Percentiles rank a stretch among this genome's conserved stretches.
These are phyloP conservation scores for Aethina tumida DNA, from an alignment of 1,140 invertebrate genomes.

Conservation along the genomic window DNA sequence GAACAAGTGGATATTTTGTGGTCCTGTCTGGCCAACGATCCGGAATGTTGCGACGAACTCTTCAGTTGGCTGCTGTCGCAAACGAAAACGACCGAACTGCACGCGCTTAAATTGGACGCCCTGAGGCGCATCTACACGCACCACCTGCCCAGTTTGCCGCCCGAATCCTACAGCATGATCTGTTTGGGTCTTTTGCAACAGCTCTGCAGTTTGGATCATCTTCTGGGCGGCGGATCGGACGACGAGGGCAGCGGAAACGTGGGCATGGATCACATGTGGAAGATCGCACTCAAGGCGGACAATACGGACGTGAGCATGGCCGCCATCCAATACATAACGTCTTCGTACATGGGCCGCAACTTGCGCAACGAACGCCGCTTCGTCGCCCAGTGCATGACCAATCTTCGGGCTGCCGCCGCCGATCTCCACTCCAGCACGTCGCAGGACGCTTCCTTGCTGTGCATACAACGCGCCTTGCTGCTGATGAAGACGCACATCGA, in stretches of 20 bases:
- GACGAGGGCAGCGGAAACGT: conserved; percentile 40
- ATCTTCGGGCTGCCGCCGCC: conserved; percentile 68
- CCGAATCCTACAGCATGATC: conserved; percentile 84
- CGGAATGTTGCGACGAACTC: conserved; percentile 78
- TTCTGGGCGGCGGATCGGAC: conserved; percentile 48
- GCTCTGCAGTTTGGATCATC: conserved; percentile 71
- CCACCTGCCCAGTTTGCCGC: conserved; percentile 78
- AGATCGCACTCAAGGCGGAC: conserved; percentile 77
- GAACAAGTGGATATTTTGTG: conserved; percentile 86
- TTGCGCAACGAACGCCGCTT: conserved; percentile 86
- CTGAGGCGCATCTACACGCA: conserved; percentile 79
- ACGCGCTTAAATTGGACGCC: conserved; percentile 77
- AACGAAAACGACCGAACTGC: conserved; percentile 81
- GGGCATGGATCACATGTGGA: conserved; percentile 90
- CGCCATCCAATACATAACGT: conserved; percentile 87
- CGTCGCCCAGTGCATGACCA: conserved; percentile 83
- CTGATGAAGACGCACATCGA: conserved; percentile 86
- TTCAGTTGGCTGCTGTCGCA: conserved; percentile 87
- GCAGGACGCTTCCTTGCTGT: conserved; percentile 67
- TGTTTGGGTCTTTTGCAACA: conserved; percentile 85
- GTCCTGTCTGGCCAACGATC: conserved; percentile 77
- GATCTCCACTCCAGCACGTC: conserved; percentile 44
- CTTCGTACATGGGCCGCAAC: conserved; percentile 85
- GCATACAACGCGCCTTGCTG: conserved; percentile 80
- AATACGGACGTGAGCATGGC: conserved; percentile 90